These are phyloP conservation scores for Drosophila demipolita DNA, from an alignment of 2,888 invertebrate genomes.

Conservation along the genomic window DNA sequence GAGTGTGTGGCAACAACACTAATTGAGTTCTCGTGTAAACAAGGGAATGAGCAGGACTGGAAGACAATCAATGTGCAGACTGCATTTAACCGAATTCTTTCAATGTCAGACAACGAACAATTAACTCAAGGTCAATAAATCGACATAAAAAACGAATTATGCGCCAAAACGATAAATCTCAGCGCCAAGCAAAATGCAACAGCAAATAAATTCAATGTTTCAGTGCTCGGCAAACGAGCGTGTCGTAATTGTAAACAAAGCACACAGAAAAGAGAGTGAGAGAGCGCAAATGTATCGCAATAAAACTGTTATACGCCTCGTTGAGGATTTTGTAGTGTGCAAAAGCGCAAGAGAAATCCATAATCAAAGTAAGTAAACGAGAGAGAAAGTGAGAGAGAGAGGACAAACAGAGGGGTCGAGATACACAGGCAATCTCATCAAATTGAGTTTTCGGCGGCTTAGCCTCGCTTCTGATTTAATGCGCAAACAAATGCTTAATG, in stretches of 20 bases:
- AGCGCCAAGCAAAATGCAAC: conserved; percentile 21
- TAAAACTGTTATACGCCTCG: conserved; percentile 66
- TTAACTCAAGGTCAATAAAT: conserved; percentile 75
- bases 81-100: conserved; percentile 45
- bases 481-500: conserved; percentile 77
- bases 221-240: conserved; percentile 37
- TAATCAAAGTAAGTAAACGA: not conserved
- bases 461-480: conserved; percentile 71
- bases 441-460: conserved; percentile 50
- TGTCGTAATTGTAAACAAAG: conserved; percentile 69
- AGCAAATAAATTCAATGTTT: conserved; percentile 53
- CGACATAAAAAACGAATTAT: conserved; percentile 60
- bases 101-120: conserved; percentile 68
- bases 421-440: conserved; percentile 6
- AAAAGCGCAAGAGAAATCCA: conserved; percentile 13
- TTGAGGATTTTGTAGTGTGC: conserved; percentile 44
- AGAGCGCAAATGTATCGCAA: conserved; percentile 35
- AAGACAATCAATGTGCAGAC: conserved; percentile 5
- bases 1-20: conserved; percentile 13
- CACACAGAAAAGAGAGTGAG: conserved; percentile 40
- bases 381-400: not conserved
- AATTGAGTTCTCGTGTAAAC: conserved; percentile 34
- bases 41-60: conserved; percentile 5
- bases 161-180: conserved; percentile 59
- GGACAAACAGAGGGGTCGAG: not conserved